Conservation (phyloP, 2,888 invertebrate species). For the Bombylius major region DNA sequence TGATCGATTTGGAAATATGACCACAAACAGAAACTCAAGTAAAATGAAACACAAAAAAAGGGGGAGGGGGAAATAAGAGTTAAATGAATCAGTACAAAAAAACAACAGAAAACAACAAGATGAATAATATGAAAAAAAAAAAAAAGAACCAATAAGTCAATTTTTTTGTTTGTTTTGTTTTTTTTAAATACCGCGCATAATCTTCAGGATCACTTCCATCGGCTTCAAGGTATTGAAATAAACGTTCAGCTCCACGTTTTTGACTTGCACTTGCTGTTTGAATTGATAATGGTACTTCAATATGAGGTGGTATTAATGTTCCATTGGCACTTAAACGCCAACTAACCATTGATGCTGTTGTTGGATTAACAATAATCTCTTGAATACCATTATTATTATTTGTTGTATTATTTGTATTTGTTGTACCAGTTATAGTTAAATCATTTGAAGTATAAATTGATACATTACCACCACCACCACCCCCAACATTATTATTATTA, state of each 20-base stretch:
- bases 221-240: conserved; percentile 63
- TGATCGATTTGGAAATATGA: too few species aligned
- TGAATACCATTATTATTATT: conserved; percentile 21
- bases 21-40: conserved; percentile 2
- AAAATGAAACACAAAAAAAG: background rate
- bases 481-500: too few species aligned
- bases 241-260: conserved; percentile 51
- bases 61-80: background rate
- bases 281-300: conserved; percentile 10
- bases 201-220: conserved; percentile 53
- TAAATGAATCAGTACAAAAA: too few species aligned
- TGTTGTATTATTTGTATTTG: conserved; percentile 25
- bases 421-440: conserved; percentile 21
- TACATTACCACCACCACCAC: conserved; percentile 25
- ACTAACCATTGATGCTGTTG: conserved; percentile 33
- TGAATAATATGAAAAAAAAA: too few species aligned
- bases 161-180: too few species aligned
- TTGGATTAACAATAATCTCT: conserved; percentile 34
- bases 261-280: conserved; percentile 26
- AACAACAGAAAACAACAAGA: too few species aligned
- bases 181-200: conserved; percentile 33
- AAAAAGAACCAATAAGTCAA: too few species aligned
- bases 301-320: conserved; percentile 35
- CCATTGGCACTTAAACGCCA: conserved; percentile 36
- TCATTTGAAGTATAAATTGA: conserved; percentile 33